A percentile compares a stretch with the other conserved stretches of the same genome.
Evolutionary conservation across 2,797 vertebrate genomes (phyloP).

Genomic region (Bryconaethiops microstoma): DNA sequence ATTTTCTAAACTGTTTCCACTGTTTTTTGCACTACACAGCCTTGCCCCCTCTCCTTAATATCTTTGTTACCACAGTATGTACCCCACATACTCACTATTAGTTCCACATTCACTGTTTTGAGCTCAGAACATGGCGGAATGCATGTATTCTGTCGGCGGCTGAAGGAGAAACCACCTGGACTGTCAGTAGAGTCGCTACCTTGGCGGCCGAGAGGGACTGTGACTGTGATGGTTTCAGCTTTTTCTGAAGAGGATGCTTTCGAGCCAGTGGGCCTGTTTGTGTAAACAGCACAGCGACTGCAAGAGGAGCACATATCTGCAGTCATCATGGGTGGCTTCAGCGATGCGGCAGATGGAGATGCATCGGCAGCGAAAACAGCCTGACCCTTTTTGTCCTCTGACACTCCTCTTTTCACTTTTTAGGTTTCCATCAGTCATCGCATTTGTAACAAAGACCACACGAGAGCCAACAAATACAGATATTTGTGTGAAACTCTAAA

Average conservation of each 20-base stretch:
- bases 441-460: not conserved
- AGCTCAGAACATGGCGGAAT: not conserved
- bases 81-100: not conserved
- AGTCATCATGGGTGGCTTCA: not conserved
- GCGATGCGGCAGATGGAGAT: constrained; percentile 13
- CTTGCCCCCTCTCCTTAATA: not conserved
- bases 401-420: not conserved
- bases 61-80: not conserved
- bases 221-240: not conserved
- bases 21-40: not conserved
- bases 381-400: constrained; percentile 5
- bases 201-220: not conserved
- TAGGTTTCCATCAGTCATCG: not conserved
- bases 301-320: constrained; percentile 1
- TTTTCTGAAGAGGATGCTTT: constrained; percentile 1
- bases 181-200: not conserved
- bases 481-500: constrained; percentile 6
- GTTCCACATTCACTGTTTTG: not conserved
- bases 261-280: not conserved
- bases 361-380: not conserved
- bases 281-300: not conserved
- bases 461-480: constrained; percentile 7
- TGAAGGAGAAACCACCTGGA: not conserved
- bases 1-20: not conserved
- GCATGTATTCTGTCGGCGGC: not conserved